A percentile compares a stretch with the other conserved stretches of the same genome.
These are phyloP conservation scores for Myotis myotis DNA, from an alignment of 2,797 vertebrate species.

Conservation along the genomic window DNA sequence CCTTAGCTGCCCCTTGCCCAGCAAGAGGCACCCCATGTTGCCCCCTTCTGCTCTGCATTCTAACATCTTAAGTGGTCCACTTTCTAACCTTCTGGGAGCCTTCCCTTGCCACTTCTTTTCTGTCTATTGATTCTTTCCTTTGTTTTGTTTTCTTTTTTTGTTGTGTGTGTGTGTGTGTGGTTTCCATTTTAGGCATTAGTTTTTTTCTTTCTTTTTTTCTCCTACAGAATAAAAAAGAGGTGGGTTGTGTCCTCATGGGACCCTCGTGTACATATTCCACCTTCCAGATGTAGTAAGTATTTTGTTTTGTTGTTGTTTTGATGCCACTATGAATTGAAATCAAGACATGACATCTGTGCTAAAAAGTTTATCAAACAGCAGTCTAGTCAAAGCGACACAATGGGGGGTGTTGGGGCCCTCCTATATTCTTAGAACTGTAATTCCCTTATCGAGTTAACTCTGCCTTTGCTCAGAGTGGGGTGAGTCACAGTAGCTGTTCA, in stretches of 20 bases:
- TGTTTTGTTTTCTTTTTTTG: conserved; percentile 14
- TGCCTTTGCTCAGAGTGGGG: background rate
- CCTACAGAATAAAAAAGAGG: conserved; percentile 55
- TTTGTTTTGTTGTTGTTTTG: background rate
- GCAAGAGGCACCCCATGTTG: background rate
- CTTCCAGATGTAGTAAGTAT: conserved; percentile 96
- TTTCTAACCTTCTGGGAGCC: background rate
- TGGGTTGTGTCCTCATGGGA: conserved; percentile 93
- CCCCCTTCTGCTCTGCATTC: background rate
- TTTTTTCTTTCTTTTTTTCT: background rate
- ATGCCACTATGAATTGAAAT: background rate
- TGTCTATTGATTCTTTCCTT: background rate
- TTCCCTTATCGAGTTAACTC: background rate
- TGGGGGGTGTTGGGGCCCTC: background rate
- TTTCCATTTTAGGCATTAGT: background rate
- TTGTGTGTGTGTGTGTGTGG: background rate
- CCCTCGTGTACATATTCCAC: conserved; percentile 95
- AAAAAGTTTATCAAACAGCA: background rate
- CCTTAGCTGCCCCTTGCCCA: background rate
- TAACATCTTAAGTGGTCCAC: background rate
- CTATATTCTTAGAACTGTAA: background rate
- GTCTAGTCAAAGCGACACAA: background rate
- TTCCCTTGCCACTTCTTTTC: background rate
- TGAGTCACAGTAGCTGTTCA: background rate
- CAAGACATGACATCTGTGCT: background rate